These are phyloP conservation scores for Cygnus olor DNA, from an alignment of 2,797 vertebrate species.

Conservation along the genomic window DNA sequence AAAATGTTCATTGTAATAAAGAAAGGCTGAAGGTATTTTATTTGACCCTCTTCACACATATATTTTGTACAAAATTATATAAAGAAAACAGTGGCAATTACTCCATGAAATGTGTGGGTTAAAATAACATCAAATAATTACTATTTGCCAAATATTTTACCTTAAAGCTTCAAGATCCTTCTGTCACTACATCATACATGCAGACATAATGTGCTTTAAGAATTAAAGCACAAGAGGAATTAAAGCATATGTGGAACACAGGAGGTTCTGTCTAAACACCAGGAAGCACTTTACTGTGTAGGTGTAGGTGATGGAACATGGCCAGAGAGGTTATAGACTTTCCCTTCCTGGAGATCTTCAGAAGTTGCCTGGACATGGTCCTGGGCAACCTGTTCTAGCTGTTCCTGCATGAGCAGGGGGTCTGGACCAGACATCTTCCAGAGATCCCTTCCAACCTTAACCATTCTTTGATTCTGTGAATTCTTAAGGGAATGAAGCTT, in stretches of 20 bases:
- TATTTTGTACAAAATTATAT: neutral
- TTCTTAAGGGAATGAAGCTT: neutral
- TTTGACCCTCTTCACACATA: fast-evolving
- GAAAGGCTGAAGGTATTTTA: neutral
- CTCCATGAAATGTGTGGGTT: neutral
- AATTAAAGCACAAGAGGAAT: neutral
- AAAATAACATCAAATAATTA: neutral
- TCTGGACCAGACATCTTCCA: neutral
- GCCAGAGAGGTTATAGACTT: too few species aligned
- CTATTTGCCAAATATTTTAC: neutral
- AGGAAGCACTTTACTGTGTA: too few species aligned
- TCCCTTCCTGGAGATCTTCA: too few species aligned
- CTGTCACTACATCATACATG: neutral
- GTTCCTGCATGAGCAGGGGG: too few species aligned
- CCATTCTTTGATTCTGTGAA: neutral
- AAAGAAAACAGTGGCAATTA: neutral
- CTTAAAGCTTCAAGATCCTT: neutral
- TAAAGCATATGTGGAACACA: too few species aligned
- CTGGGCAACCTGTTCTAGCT: too few species aligned
- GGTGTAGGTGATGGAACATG: too few species aligned
- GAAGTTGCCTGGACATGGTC: too few species aligned
- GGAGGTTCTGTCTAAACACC: too few species aligned
- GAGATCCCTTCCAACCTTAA: neutral
- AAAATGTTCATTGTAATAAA: neutral
- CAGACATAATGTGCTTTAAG: neutral